Evolutionary conservation across 2,113 vertebrate species (phyloP).

Genomic region (Microtus pennsylvanicus): DNA sequence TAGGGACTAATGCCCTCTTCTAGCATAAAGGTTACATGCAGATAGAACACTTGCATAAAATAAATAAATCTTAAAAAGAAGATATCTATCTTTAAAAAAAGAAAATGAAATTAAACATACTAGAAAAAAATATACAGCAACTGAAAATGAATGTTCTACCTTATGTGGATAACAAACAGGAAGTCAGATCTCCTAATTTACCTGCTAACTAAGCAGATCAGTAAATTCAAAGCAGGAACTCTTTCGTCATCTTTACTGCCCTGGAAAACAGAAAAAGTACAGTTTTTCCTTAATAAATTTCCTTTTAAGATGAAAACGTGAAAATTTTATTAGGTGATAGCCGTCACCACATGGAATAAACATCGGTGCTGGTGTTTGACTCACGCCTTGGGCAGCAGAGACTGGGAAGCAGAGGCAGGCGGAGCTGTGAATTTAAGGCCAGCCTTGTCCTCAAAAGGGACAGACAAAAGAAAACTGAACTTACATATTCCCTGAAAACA

Average conservation of each 20-base stretch:
- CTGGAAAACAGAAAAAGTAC: conserved; percentile 83
- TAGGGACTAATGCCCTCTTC: too few species aligned
- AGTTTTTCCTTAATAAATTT: conserved; percentile 30
- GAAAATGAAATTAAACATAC: not conserved
- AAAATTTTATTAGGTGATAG: not conserved
- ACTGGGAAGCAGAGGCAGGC: not conserved
- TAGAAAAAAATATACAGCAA: conserved; percentile 22
- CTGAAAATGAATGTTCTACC: conserved; percentile 11
- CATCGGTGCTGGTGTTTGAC: not conserved
- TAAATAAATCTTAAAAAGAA: too few species aligned
- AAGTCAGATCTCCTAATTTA: conserved; percentile 78
- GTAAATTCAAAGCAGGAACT: conserved; percentile 94
- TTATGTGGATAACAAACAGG: conserved; percentile 5
- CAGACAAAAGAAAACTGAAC: not conserved
- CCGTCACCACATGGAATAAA: not conserved
- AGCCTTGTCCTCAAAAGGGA: not conserved
- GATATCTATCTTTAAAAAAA: too few species aligned
- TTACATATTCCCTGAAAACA: conserved; percentile 15
- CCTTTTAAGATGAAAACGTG: conserved; percentile 20
- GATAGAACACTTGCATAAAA: too few species aligned
- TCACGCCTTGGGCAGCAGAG: not conserved
- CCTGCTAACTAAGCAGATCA: conserved; percentile 99
- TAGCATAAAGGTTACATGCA: too few species aligned
- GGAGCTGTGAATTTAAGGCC: not conserved
- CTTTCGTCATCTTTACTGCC: conserved; percentile 93